phyloP scores from a whole-genome alignment of 2,797 vertebrate genomes.

The Menidia menidia region DNA sequence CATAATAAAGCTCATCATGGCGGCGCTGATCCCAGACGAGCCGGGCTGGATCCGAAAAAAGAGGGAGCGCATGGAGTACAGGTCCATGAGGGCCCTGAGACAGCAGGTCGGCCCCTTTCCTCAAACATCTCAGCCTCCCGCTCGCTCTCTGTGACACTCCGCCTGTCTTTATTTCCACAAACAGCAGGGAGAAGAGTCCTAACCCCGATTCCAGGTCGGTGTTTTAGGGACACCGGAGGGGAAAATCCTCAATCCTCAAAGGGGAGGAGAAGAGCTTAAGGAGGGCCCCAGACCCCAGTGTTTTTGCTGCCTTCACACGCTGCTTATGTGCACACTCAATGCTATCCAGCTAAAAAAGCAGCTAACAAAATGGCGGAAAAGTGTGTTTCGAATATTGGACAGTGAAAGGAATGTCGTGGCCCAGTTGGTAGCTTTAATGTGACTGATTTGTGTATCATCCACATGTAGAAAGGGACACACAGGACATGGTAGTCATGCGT shows the following conservation, averaged over 20 bases:
- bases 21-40: slow-evolving; percentile 83
- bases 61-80: slow-evolving; percentile 81
- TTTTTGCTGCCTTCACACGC: slow-evolving; percentile 20
- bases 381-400: slow-evolving; percentile 3
- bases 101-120: slow-evolving; percentile 68
- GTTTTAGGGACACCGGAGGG: too few relatives aligned
- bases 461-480: neutral
- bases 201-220: slow-evolving; percentile 25
- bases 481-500: too few relatives aligned
- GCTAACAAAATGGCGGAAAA: too few relatives aligned
- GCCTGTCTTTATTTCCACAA: slow-evolving; percentile 43
- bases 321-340: slow-evolving; percentile 28
- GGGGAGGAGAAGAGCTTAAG: too few relatives aligned
- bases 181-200: slow-evolving; percentile 32
- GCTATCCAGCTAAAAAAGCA: slow-evolving; percentile 26
- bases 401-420: slow-evolving; percentile 3
- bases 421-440: neutral
- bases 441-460: neutral
- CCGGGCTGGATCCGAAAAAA: slow-evolving; percentile 83
- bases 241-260: too few relatives aligned
- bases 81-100: slow-evolving; percentile 80
- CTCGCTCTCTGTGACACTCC: neutral
- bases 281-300: slow-evolving; percentile 9
- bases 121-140: neutral
- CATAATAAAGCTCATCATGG: slow-evolving; percentile 78